A percentile compares a stretch with the other conserved stretches of the same genome.
These are phyloP conservation scores for Romanomermis culicivorax DNA, from an alignment of 2,888 invertebrate species.

Conservation along the genomic window DNA sequence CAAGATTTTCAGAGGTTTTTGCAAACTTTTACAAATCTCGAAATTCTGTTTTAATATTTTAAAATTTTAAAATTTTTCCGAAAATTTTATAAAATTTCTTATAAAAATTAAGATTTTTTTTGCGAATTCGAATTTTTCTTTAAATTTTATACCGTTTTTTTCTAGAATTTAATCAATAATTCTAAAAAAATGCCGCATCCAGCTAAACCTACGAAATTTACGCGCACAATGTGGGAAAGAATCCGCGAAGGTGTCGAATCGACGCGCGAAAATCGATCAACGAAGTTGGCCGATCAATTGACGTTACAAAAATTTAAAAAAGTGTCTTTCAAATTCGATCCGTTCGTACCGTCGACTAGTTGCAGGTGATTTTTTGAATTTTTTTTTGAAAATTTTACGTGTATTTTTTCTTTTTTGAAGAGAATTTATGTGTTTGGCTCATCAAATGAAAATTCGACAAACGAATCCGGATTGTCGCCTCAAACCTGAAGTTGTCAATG, in stretches of 20 bases:
- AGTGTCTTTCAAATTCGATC: constrained; percentile 59
- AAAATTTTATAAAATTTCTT: too few species aligned
- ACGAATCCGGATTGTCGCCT: constrained; percentile 53
- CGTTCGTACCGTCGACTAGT: constrained; percentile 50
- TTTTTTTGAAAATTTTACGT: constrained; percentile 27
- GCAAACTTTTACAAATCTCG: too few species aligned
- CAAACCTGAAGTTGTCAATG: constrained; percentile 54
- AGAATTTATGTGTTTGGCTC: constrained; percentile 47
- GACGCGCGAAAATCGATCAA: not conserved
- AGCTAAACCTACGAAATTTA: too few species aligned
- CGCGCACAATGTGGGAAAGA: constrained; percentile 1
- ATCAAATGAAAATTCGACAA: constrained; percentile 42
- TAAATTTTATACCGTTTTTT: too few species aligned
- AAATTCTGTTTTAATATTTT: too few species aligned
- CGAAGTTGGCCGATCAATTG: not conserved
- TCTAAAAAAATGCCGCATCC: too few species aligned
- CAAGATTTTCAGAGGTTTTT: too few species aligned
- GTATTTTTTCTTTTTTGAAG: constrained; percentile 31
- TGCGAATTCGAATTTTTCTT: too few species aligned
- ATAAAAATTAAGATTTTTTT: too few species aligned
- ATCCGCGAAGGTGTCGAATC: not conserved
- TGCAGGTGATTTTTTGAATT: constrained; percentile 37
- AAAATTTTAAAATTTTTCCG: too few species aligned
- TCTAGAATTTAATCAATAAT: too few species aligned
- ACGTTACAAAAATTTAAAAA: constrained; percentile 38